Conservation (phyloP, 2,113 vertebrate species). For the Esox niger region DNA sequence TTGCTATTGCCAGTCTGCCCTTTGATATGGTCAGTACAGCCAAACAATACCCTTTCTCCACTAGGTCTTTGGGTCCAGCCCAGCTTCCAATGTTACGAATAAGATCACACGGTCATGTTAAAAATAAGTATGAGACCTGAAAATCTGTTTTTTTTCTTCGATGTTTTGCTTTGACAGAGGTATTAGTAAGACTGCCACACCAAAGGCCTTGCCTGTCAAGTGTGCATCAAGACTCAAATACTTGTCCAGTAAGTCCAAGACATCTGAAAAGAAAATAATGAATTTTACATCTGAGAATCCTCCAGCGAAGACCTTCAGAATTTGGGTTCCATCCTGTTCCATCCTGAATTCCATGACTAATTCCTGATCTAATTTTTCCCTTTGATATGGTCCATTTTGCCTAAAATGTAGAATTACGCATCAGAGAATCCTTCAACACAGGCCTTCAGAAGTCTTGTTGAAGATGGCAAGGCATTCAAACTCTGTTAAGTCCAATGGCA, state of each 20-base stretch:
- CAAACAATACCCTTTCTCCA: slow-evolving; percentile 33
- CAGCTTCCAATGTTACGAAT: background rate
- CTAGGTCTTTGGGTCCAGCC: slow-evolving; percentile 15
- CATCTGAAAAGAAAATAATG: slow-evolving; percentile 33
- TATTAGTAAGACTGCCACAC: slow-evolving; percentile 8
- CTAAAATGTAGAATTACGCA: slow-evolving; percentile 20
- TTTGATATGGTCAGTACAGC: slow-evolving; percentile 23
- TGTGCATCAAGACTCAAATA: slow-evolving; percentile 27
- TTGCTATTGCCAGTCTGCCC: slow-evolving; percentile 32
- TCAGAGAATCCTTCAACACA: background rate
- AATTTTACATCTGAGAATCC: background rate
- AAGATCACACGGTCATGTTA: slow-evolving; percentile 16
- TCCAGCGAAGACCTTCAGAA: slow-evolving; percentile 1
- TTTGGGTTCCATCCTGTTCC: too few relatives aligned
- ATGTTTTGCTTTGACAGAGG: slow-evolving; percentile 20
- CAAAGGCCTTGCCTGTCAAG: slow-evolving; percentile 18
- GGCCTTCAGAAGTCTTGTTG: slow-evolving; percentile 1
- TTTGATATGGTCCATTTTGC: slow-evolving; percentile 23
- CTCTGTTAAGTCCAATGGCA: background rate
- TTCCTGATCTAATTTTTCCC: too few relatives aligned
- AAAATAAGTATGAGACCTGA: slow-evolving; percentile 15
- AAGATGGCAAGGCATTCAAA: background rate
- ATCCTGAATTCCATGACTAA: too few relatives aligned
- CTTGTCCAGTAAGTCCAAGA: slow-evolving; percentile 22
- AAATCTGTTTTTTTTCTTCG: slow-evolving; percentile 7